phyloP scores from a whole-genome alignment of 2,113 vertebrate genomes.

The Phoxinus phoxinus region DNA sequence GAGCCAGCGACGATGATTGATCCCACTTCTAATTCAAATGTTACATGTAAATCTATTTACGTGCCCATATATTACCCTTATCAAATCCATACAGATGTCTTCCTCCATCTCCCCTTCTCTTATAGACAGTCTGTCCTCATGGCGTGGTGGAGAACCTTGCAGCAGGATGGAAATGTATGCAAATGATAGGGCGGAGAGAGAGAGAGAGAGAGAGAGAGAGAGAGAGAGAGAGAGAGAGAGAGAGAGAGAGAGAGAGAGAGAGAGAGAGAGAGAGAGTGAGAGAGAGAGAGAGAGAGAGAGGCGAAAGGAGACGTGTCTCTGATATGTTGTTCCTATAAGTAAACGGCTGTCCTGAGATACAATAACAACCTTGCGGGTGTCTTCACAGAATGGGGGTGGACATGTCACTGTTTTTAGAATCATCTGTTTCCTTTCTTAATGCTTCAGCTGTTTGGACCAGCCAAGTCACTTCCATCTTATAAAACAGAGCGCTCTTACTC shows the following conservation, averaged over 20 bases:
- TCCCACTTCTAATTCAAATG: conserved; percentile 49
- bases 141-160: conserved; percentile 8
- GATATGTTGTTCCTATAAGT: conserved; percentile 19
- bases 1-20: conserved; percentile 46
- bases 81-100: conserved; percentile 53
- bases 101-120: not conserved
- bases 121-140: not conserved
- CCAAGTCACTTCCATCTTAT: not conserved
- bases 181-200: conserved; percentile 41
- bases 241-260: not conserved
- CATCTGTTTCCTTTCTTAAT: conserved; percentile 3
- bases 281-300: not conserved
- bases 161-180: conserved; percentile 54
- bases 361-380: conserved; percentile 24
- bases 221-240: not conserved
- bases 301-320: not conserved
- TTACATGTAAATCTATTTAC: conserved; percentile 47
- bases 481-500: not conserved
- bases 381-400: conserved; percentile 7
- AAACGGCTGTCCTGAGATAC: conserved; percentile 11
- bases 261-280: not conserved
- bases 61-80: conserved; percentile 53
- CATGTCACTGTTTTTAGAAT: conserved; percentile 22
- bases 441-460: conserved; percentile 2
- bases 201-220: not conserved